A percentile compares a stretch with the other conserved stretches of the same genome.
These are phyloP conservation scores for Caenorhabditis sp. DNA, from an alignment of 2,888 invertebrate species.

Conservation along the genomic window DNA sequence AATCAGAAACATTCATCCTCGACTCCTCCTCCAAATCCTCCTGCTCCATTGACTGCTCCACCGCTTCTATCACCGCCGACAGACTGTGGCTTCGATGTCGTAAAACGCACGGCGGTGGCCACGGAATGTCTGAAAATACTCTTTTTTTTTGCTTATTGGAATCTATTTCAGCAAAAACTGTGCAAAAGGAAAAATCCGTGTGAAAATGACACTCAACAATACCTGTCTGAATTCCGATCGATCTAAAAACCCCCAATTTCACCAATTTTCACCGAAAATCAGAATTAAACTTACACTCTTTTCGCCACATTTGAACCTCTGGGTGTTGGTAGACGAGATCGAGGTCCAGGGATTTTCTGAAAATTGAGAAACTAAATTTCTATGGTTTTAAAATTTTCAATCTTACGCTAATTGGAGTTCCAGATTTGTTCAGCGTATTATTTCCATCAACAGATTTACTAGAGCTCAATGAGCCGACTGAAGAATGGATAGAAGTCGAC, in stretches of 20 bases:
- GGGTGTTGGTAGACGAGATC: slow-evolving; percentile 36
- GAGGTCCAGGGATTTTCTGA: slow-evolving; percentile 27
- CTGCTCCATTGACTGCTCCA: slow-evolving; percentile 4
- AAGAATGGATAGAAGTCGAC: slow-evolving; percentile 30
- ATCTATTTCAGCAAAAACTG: too few relatives aligned
- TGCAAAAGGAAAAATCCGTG: background rate
- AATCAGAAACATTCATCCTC: slow-evolving; percentile 38
- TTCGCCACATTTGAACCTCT: slow-evolving; percentile 27
- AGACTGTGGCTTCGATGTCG: slow-evolving; percentile 43
- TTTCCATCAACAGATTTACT: slow-evolving; percentile 38
- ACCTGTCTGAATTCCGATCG: slow-evolving; percentile 40
- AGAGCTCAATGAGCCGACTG: slow-evolving; percentile 25
- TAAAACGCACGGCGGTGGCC: slow-evolving; percentile 41
- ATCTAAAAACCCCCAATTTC: slow-evolving; percentile 12
- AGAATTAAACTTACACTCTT: slow-evolving; percentile 26
- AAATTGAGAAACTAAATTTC: too few relatives aligned
- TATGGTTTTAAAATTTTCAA: too few relatives aligned
- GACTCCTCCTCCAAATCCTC: background rate
- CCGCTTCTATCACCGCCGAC: slow-evolving; percentile 2
- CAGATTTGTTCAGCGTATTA: slow-evolving; percentile 10
- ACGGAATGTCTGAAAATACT: slow-evolving; percentile 41
- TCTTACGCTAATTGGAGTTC: background rate
- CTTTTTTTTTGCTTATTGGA: background rate
- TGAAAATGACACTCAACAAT: slow-evolving; percentile 18
- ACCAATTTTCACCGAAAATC: background rate